Percentiles rank a stretch among this genome's conserved stretches.
Evolutionary conservation across 2,888 invertebrate species (phyloP).

Genomic region (Pterobdella sp.): DNA sequence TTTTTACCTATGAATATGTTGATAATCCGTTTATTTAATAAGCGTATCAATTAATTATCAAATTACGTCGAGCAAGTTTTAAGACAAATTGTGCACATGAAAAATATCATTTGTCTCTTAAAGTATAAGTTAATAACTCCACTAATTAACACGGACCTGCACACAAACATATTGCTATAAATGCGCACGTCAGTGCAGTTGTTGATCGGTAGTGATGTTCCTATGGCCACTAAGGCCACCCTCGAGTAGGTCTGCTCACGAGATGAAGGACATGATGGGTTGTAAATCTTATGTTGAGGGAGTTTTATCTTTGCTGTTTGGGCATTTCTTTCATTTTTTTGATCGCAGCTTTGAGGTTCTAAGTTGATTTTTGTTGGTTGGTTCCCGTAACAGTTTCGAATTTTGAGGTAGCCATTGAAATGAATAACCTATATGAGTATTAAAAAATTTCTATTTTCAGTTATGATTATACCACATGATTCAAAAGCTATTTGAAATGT

Average conservation of each 20-base stretch:
- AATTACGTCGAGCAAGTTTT: too few species aligned
- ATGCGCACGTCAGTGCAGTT: slow-evolving; percentile 29
- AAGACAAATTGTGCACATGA: too few species aligned
- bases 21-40: too few species aligned
- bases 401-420: slow-evolving; percentile 31
- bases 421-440: slow-evolving; percentile 33
- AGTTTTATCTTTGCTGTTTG: neutral
- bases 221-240: slow-evolving; percentile 31
- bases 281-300: neutral
- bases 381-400: slow-evolving; percentile 6
- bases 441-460: too few species aligned
- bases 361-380: neutral
- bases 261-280: neutral
- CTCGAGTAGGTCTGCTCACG: slow-evolving; percentile 21
- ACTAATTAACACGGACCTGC: too few species aligned
- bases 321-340: neutral
- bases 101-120: too few species aligned
- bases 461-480: too few species aligned
- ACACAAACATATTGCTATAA: slow-evolving; percentile 32
- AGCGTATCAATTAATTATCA: too few species aligned
- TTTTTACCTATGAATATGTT: too few species aligned
- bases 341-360: neutral
- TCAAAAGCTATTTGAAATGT: neutral
- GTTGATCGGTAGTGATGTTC: slow-evolving; percentile 31
- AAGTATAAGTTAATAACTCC: too few species aligned